A percentile compares a stretch with the other conserved stretches of the same genome.
phyloP scores from a whole-genome alignment of 2,113 vertebrate species.

The Eupsittula cactorum region DNA sequence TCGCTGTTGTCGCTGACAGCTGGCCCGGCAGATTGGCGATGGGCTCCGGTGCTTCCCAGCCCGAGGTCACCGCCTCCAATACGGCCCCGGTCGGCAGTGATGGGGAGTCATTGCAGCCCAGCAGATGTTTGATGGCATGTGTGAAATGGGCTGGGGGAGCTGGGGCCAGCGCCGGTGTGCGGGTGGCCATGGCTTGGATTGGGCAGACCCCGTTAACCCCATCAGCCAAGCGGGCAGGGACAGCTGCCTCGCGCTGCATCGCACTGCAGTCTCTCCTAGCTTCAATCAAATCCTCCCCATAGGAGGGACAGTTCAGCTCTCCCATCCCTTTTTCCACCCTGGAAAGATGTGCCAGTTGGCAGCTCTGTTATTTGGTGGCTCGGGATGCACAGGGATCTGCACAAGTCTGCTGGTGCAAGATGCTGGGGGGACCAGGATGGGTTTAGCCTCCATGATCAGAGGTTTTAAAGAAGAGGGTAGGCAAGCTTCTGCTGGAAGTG shows the following conservation, averaged over 20 bases:
- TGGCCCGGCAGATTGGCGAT: slow-evolving; percentile 39
- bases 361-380: background rate
- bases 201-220: background rate
- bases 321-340: background rate
- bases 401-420: background rate
- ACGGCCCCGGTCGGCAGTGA: background rate
- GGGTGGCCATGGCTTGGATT: background rate
- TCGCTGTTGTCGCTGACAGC: background rate
- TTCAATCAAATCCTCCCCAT: background rate
- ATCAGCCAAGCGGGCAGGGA: background rate
- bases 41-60: background rate
- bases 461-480: background rate
- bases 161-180: background rate
- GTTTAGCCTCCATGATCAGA: background rate
- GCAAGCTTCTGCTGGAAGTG: background rate
- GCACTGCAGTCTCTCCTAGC: background rate
- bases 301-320: background rate
- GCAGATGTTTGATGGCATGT: slow-evolving; percentile 17
- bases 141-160: background rate
- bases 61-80: background rate
- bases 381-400: background rate
- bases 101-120: background rate
- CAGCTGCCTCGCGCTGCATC: fast-evolving
- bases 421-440: background rate
- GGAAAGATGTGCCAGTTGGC: fast-evolving